Conservation (phyloP, 1,140 invertebrate genomes). For the Brachionus asplanchnoidis region DNA sequence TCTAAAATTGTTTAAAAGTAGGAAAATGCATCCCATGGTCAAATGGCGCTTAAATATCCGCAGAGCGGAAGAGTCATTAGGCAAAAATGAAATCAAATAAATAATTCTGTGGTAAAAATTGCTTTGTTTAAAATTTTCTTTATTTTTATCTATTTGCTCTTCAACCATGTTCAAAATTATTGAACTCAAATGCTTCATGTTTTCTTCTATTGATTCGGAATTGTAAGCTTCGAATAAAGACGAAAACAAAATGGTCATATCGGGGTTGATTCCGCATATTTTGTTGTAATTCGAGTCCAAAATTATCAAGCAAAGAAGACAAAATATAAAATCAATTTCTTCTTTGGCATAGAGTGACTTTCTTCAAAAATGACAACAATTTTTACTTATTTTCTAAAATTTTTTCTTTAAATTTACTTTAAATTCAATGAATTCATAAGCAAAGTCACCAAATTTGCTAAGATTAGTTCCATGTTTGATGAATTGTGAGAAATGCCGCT, state of each 20-base stretch:
- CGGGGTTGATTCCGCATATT: neutral
- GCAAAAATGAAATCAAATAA: neutral
- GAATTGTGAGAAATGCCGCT: neutral
- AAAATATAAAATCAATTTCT: constrained; percentile 9
- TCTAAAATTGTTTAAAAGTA: neutral
- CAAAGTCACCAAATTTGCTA: neutral
- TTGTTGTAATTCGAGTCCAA: neutral
- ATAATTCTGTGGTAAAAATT: neutral
- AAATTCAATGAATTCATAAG: neutral
- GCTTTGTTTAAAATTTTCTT: neutral
- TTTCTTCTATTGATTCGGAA: neutral
- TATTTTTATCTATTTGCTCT: neutral
- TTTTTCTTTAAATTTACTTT: neutral
- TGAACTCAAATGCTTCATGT: neutral
- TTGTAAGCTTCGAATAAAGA: neutral
- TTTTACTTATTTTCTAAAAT: neutral
- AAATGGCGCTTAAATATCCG: neutral
- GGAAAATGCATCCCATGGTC: neutral
- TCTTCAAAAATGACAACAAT: neutral
- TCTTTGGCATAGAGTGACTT: neutral
- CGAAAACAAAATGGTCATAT: neutral
- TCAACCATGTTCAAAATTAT: neutral
- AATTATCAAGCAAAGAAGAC: neutral
- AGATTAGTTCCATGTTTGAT: neutral
- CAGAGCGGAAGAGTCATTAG: neutral